Conservation (phyloP, 2,888 invertebrate genomes). For the Tubulanus polymorphus region DNA sequence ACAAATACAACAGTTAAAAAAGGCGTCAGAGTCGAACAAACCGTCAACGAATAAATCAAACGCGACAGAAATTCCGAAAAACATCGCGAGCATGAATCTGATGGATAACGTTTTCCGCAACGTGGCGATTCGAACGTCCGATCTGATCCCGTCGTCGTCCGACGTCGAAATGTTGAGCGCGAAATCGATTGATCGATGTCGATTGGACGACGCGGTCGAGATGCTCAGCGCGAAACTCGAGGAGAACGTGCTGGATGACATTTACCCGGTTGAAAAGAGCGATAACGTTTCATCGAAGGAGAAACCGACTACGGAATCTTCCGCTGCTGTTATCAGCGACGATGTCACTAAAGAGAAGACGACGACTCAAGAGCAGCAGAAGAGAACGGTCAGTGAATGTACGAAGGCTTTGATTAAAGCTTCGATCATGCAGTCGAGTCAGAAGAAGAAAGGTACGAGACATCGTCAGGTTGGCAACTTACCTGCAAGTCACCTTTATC, state of each 20-base stretch:
- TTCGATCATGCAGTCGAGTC: constrained; percentile 32
- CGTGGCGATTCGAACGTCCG: too few species aligned
- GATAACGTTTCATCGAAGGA: constrained; percentile 9
- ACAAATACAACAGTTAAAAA: too few species aligned
- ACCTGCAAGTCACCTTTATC: too few species aligned
- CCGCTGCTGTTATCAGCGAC: neutral
- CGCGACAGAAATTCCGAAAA: too few species aligned
- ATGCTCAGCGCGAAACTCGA: constrained; percentile 20
- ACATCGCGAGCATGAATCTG: too few species aligned
- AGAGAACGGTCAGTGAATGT: constrained; percentile 36
- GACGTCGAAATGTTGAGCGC: constrained; percentile 50
- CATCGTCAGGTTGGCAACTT: too few species aligned
- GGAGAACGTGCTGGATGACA: constrained; percentile 13
- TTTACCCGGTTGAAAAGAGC: constrained; percentile 16
- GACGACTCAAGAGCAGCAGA: constrained; percentile 14
- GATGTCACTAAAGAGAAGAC: neutral
- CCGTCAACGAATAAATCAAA: too few species aligned
- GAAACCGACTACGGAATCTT: neutral
- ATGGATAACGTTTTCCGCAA: too few species aligned
- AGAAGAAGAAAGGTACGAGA: too few species aligned
- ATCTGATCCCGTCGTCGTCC: too few species aligned
- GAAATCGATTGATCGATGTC: constrained; percentile 24
- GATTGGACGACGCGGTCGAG: constrained; percentile 21
- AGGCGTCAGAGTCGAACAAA: too few species aligned
- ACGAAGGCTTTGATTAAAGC: constrained; percentile 43